A percentile compares a stretch with the other conserved stretches of the same genome.
Conservation (phyloP, 2,113 vertebrate species). For the Bothrops jararaca region DNA sequence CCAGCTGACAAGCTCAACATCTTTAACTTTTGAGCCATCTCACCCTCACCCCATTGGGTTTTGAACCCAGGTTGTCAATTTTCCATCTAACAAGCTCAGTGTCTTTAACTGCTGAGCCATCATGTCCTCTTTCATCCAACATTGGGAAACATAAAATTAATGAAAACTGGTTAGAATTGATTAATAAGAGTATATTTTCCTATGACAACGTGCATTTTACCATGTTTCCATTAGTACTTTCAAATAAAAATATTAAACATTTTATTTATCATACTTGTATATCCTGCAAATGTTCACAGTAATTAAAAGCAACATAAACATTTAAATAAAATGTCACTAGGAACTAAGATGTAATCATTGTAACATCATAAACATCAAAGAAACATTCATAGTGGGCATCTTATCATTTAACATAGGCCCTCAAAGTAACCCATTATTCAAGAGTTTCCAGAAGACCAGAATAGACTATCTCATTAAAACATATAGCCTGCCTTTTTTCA, state of each 20-base stretch:
- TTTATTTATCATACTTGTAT: neutral
- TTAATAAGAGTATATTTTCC: neutral
- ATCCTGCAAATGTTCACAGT: neutral
- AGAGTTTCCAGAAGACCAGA: neutral
- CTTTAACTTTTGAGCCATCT: neutral
- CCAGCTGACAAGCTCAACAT: neutral
- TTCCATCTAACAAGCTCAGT: neutral
- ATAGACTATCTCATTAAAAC: neutral
- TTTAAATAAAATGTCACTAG: neutral
- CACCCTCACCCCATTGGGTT: neutral
- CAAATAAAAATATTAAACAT: neutral
- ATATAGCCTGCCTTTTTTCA: neutral
- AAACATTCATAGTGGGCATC: neutral
- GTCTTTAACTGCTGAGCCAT: neutral
- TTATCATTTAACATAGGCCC: neutral
- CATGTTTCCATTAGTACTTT: slow-evolving; percentile 25
- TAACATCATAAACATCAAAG: neutral
- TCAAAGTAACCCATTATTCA: neutral
- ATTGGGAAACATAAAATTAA: neutral
- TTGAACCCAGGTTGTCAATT: neutral
- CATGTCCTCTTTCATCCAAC: neutral
- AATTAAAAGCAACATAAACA: neutral
- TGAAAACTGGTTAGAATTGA: neutral
- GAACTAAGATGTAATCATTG: neutral
- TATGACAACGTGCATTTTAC: neutral